Percentiles rank a stretch among this genome's conserved stretches.
Evolutionary conservation across 64 coral and sea anemone species (phyloP).

Genomic region (Catalaphyllia jardinei): DNA sequence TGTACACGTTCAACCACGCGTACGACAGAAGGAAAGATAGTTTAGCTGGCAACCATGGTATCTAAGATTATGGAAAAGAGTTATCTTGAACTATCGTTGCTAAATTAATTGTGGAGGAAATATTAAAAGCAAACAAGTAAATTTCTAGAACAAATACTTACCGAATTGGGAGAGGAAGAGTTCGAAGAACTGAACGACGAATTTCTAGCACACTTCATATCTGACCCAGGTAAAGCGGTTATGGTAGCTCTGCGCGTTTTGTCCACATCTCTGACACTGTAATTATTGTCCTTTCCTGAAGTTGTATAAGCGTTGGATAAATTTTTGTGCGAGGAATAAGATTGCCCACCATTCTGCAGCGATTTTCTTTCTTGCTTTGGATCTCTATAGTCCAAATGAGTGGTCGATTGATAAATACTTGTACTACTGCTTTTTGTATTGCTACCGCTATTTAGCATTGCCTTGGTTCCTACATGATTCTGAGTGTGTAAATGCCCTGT

Average conservation of each 20-base stretch:
- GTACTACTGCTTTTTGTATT: neutral
- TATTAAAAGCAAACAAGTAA: neutral
- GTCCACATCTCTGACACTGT: neutral
- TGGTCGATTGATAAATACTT: constrained; percentile 11
- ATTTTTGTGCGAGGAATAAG: neutral
- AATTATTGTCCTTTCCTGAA: neutral
- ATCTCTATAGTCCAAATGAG: constrained; percentile 18
- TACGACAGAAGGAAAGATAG: no score
- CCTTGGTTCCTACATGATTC: neutral
- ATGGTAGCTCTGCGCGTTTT: neutral
- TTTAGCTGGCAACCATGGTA: no score
- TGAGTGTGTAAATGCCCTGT: neutral
- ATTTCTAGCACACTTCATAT: neutral
- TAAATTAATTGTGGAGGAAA: neutral
- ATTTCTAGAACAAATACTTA: neutral
- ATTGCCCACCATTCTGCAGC: neutral
- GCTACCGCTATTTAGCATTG: neutral
- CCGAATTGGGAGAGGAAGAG: constrained; percentile 19
- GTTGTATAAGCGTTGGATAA: neutral
- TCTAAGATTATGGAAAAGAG: no score
- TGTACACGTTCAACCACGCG: no score
- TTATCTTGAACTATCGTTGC: no score
- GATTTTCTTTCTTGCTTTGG: neutral
- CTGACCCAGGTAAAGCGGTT: constrained; percentile 12
- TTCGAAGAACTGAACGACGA: constrained; percentile 34